Conservation (phyloP, 2,113 vertebrate species). For the Cathartes aura region DNA sequence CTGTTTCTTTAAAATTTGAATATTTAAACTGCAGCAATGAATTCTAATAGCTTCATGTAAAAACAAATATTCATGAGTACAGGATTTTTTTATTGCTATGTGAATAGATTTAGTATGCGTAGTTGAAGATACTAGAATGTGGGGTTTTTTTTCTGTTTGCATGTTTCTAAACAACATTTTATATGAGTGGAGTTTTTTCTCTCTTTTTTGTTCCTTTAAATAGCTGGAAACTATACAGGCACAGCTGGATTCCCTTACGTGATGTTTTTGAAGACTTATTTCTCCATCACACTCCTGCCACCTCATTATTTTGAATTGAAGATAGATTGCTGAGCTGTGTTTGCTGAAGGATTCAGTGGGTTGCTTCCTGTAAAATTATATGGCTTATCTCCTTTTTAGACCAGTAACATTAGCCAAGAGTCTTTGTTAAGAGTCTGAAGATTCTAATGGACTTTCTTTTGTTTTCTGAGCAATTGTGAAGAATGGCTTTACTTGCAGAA, state of each 20-base stretch:
- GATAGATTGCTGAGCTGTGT: slow-evolving; percentile 69
- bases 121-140: background rate
- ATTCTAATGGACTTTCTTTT: slow-evolving; percentile 38
- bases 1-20: slow-evolving; percentile 60
- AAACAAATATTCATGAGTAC: slow-evolving; percentile 54
- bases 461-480: slow-evolving; percentile 34
- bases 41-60: slow-evolving; percentile 56
- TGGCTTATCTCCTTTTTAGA: slow-evolving; percentile 67
- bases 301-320: slow-evolving; percentile 73
- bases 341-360: slow-evolving; percentile 68
- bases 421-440: slow-evolving; percentile 14
- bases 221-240: slow-evolving; percentile 95
- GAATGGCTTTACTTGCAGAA: background rate
- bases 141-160: background rate
- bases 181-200: slow-evolving; percentile 2
- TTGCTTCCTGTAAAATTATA: slow-evolving; percentile 74
- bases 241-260: slow-evolving; percentile 96
- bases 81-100: slow-evolving; percentile 46
- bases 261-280: slow-evolving; percentile 77
- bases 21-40: slow-evolving; percentile 50
- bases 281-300: slow-evolving; percentile 62
- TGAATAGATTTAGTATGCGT: slow-evolving; percentile 54
- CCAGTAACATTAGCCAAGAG: slow-evolving; percentile 37
- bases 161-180: slow-evolving; percentile 70
- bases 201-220: slow-evolving; percentile 66